A percentile compares a stretch with the other conserved stretches of the same genome.
Conservation (phyloP, 2,888 invertebrate genomes). For the Agrotis segetum region DNA sequence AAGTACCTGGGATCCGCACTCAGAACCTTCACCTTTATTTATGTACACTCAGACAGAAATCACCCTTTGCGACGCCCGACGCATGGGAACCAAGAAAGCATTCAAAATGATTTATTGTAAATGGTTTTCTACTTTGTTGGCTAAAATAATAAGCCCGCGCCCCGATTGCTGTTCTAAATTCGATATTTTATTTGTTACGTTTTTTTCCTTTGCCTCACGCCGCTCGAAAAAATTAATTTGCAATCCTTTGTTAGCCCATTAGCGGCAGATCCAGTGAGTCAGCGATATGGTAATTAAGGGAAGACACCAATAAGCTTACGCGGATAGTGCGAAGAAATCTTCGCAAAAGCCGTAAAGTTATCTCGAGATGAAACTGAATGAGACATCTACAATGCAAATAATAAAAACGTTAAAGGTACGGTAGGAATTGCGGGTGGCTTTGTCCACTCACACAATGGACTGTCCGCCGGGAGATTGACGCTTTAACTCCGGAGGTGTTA, state of each 20-base stretch:
- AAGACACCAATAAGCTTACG: constrained; percentile 41
- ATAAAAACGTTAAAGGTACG: constrained; percentile 86
- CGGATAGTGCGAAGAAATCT: constrained; percentile 61
- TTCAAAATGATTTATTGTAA: constrained; percentile 91
- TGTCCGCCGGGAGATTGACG: constrained; percentile 83
- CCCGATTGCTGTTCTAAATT: constrained; percentile 88
- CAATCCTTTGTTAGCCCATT: constrained; percentile 79
- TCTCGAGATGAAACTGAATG: constrained; percentile 80
- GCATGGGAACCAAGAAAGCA: constrained; percentile 90
- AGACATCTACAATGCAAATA: constrained; percentile 84
- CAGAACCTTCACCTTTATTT: constrained; percentile 90
- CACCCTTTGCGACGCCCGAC: constrained; percentile 90
- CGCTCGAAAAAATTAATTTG: constrained; percentile 83
- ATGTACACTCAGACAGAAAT: constrained; percentile 90
- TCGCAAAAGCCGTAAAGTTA: constrained; percentile 70
- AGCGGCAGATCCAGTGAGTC: constrained; percentile 74
- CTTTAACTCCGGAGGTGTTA: constrained; percentile 88
- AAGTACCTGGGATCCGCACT: constrained; percentile 88
- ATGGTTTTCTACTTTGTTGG: constrained; percentile 91
- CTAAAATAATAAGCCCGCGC: constrained; percentile 89
- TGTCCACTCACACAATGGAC: constrained; percentile 83
- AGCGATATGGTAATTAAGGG: constrained; percentile 75
- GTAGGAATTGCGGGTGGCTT: constrained; percentile 88
- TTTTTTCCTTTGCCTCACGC: constrained; percentile 80
- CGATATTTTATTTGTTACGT: constrained; percentile 85